Percentiles rank a stretch among this genome's conserved stretches.
Conservation (phyloP, 2,113 vertebrate genomes). For the Pycnonotus jocosus region DNA sequence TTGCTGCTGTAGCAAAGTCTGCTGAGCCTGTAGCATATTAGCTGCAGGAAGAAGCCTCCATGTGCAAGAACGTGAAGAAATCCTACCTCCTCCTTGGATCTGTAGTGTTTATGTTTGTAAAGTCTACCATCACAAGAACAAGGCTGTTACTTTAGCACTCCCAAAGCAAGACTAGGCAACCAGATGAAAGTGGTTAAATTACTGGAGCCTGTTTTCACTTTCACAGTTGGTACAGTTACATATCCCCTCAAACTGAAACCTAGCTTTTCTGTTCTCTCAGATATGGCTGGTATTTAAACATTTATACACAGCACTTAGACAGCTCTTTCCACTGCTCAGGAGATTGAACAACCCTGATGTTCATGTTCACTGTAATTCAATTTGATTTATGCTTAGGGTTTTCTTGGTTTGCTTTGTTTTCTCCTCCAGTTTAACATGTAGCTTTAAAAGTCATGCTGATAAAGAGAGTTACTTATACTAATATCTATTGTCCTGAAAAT, state of each 20-base stretch:
- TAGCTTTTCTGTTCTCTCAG: neutral
- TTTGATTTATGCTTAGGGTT: neutral
- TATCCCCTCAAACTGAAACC: neutral
- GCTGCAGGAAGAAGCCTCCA: neutral
- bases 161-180: neutral
- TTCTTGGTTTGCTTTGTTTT: neutral
- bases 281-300: constrained; percentile 1
- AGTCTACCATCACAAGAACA: neutral
- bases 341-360: neutral
- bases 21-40: neutral
- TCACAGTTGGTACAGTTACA: neutral
- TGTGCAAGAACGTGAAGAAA: rapidly evolving
- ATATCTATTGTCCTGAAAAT: neutral
- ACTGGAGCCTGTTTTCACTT: neutral
- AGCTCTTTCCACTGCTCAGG: neutral
- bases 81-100: neutral
- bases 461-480: neutral
- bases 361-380: neutral
- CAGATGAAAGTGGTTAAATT: neutral
- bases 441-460: neutral
- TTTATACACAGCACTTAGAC: neutral
- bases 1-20: neutral
- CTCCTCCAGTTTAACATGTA: neutral
- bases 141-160: neutral
- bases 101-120: neutral